Base-by-base conservation (phyloP, 2,113 vertebrate genomes). In the Clupea harengus region DNA sequence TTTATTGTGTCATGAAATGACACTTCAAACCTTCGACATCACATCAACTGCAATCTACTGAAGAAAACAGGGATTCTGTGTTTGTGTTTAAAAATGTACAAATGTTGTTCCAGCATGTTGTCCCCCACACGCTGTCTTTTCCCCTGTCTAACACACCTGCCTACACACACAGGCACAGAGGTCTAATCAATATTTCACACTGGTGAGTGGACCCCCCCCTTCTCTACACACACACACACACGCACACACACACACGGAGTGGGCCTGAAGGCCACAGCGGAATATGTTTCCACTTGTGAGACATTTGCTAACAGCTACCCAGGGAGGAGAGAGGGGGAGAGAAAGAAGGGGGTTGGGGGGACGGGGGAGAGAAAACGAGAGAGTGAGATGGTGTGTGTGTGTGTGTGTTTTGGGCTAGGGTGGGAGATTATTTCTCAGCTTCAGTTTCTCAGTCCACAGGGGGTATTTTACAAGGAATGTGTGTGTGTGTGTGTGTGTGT, bases 131-230 rank as follows among this genome's bases (percentile, higher is more conserved):
- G 20, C n/a, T 25, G 57, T 64, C 57, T 64, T 64, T 64, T 20
- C n/a, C 57, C 57, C 57, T 64, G 57, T 64, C 57, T 64, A 64
- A 22, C 60, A 67, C 60, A 67, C 60, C 20, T 28, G n/a, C 57
- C 22, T 6, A 67, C 60, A 67, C 60, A 67, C 54, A 57, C 60
- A 64, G 20, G n/a, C 60, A 67, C 60, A 67, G 57, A 50, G 54
- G 50, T 50, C 32, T 18, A n/a, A 82, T 84, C 45, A 50, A 86
- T 86, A 39, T 87, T 87, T 84, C 44, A 82, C 80, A 81, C 82
- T 39, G 10, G 64, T 72, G 64, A 7, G 57, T 60, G 45, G 82
- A 45, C 4, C 75, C 75, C 82, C 54, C 28, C 64, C 85, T 57
- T 72, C 52, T 25, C 64, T 83, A 78, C 50, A 57, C 50, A 47